Evolutionary conservation across 2,888 invertebrate species (phyloP).

Genomic region (Agrotis puta): DNA sequence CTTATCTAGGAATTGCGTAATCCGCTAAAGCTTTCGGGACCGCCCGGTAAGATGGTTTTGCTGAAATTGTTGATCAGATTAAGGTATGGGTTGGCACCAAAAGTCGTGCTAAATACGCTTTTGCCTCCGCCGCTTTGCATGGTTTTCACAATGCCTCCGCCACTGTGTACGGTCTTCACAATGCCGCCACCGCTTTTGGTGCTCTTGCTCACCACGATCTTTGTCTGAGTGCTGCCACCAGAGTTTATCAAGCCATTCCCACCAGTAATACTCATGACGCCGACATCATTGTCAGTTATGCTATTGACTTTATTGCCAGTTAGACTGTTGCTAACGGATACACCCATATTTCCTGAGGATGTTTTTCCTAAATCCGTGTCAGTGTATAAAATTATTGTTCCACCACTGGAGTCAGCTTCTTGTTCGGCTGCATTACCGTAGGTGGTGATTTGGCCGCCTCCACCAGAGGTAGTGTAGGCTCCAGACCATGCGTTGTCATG

Average conservation of each 20-base stretch:
- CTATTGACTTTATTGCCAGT: no score
- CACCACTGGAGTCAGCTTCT: not conserved
- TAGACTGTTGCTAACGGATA: no score
- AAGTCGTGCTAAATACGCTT: not conserved
- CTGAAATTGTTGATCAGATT: not conserved
- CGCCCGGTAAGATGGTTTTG: no score
- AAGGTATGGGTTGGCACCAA: not conserved
- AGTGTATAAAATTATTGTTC: constrained; percentile 7
- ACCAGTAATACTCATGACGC: not conserved
- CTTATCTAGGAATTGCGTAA: constrained; percentile 21
- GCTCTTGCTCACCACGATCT: not conserved
- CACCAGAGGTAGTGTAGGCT: not conserved
- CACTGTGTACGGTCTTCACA: no score
- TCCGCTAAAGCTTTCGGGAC: no score
- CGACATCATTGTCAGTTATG: no score
- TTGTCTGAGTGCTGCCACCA: not conserved
- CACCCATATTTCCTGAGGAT: not conserved
- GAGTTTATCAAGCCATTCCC: not conserved
- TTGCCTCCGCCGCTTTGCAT: not conserved
- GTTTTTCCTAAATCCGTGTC: not conserved
- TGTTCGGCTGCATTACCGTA: not conserved
- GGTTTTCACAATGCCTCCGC: no score
- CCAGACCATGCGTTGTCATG: constrained; percentile 1
- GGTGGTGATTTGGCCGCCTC: not conserved
- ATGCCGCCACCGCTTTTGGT: no score